These are phyloP conservation scores for Amphiprion ocellaris DNA, from an alignment of 2,113 vertebrate genomes.

Conservation along the genomic window DNA sequence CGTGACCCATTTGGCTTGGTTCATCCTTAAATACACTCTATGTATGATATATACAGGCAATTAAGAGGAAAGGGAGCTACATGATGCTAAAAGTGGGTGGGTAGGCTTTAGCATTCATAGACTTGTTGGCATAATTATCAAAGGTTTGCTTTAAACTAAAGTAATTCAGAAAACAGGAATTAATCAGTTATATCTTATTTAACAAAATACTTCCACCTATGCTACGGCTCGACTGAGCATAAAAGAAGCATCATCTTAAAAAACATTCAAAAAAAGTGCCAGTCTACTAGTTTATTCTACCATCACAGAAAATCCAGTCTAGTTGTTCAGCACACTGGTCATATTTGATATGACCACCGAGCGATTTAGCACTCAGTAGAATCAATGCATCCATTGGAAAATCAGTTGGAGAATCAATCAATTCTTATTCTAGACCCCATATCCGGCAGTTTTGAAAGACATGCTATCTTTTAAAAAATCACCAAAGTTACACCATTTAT, in stretches of 20 bases:
- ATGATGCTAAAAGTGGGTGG: too few species aligned
- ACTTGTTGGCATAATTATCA: too few species aligned
- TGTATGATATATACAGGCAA: background rate
- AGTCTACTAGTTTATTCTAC: slow-evolving; percentile 81
- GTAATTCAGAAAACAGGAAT: slow-evolving; percentile 61
- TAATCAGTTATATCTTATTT: slow-evolving; percentile 61
- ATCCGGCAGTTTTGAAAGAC: too few species aligned
- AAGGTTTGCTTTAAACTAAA: background rate
- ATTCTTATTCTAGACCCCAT: slow-evolving; percentile 10
- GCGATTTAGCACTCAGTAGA: slow-evolving; percentile 77
- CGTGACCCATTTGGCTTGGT: too few species aligned
- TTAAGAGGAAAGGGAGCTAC: background rate
- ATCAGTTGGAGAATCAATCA: slow-evolving; percentile 75
- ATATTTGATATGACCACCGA: slow-evolving; percentile 82
- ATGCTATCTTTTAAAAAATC: too few species aligned
- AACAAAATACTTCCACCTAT: slow-evolving; percentile 77
- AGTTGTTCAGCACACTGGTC: slow-evolving; percentile 71
- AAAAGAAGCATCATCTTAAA: slow-evolving; percentile 71
- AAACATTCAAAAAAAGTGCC: slow-evolving; percentile 67
- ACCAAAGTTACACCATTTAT: too few species aligned
- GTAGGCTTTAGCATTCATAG: too few species aligned
- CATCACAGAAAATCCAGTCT: slow-evolving; percentile 76
- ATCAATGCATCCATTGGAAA: slow-evolving; percentile 62
- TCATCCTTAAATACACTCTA: too few species aligned
- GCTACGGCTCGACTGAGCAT: slow-evolving; percentile 72